Conservation (phyloP, 2,888 invertebrate genomes). For the Thysanoteuthis rhombus region DNA sequence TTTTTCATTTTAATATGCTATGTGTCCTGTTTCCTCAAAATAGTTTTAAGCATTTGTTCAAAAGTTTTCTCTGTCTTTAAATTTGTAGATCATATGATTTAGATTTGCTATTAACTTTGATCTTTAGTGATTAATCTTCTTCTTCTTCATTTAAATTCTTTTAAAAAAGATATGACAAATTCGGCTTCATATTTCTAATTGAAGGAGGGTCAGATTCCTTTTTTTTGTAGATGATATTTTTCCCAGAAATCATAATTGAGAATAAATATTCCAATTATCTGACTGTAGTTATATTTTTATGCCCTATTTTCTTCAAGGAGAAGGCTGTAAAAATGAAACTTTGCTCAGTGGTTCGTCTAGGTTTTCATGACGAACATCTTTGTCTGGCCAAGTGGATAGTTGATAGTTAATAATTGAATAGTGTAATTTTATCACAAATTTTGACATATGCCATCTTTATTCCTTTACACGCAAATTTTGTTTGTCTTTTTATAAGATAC, state of each 20-base stretch:
- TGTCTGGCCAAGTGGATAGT: too few species aligned
- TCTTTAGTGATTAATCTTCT: not conserved
- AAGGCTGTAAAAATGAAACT: not conserved
- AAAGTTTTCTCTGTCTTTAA: not conserved
- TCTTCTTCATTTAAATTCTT: not conserved
- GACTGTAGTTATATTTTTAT: not conserved
- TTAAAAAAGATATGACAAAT: not conserved
- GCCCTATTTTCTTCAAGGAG: not conserved
- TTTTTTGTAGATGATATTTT: not conserved
- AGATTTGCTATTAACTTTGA: not conserved
- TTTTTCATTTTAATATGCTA: slow-evolving; percentile 23
- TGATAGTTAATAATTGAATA: too few species aligned
- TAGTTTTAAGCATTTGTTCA: not conserved
- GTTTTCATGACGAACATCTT: too few species aligned
- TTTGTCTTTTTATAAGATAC: too few species aligned
- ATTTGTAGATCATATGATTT: not conserved
- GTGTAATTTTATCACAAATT: too few species aligned
- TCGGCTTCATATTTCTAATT: too few species aligned
- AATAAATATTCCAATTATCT: not conserved
- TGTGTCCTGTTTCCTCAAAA: not conserved
- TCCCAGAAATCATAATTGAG: not conserved
- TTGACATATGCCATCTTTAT: too few species aligned
- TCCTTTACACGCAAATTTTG: too few species aligned
- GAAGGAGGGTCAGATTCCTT: not conserved
- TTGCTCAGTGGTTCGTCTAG: too few species aligned